Conservation (phyloP, 2,113 vertebrate genomes). For the Parotia lawesii region DNA sequence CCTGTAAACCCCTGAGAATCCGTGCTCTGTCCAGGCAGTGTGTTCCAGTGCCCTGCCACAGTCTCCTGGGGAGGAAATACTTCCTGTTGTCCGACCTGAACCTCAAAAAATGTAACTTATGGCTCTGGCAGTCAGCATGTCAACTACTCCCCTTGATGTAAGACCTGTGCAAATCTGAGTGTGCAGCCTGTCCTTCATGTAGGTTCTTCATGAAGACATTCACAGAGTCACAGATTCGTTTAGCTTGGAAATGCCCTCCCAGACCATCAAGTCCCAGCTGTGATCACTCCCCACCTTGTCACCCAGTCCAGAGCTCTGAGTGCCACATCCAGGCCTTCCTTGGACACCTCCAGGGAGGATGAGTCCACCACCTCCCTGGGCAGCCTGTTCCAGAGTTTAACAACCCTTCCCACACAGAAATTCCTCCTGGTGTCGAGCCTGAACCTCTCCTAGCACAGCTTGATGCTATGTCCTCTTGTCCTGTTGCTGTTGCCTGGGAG, state of each 20-base stretch:
- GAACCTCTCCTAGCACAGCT: neutral
- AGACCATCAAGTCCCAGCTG: accelerated
- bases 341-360: neutral
- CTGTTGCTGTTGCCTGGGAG: neutral
- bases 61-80: neutral
- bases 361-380: neutral
- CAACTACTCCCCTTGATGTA: neutral
- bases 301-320: neutral
- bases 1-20: neutral
- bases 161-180: neutral
- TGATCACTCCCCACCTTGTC: accelerated
- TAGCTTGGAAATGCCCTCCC: neutral
- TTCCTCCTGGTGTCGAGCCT: neutral
- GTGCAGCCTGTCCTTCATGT: neutral
- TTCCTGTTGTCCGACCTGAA: neutral
- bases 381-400: neutral
- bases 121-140: neutral
- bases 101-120: neutral
- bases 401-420: neutral
- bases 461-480: neutral
- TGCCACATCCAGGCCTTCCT: neutral
- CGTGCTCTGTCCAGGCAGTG: neutral
- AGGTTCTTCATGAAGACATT: neutral
- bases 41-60: neutral
- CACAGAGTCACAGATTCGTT: neutral